phyloP scores from a whole-genome alignment of 2,113 vertebrate genomes.

The Amphilophus citrinellus region DNA sequence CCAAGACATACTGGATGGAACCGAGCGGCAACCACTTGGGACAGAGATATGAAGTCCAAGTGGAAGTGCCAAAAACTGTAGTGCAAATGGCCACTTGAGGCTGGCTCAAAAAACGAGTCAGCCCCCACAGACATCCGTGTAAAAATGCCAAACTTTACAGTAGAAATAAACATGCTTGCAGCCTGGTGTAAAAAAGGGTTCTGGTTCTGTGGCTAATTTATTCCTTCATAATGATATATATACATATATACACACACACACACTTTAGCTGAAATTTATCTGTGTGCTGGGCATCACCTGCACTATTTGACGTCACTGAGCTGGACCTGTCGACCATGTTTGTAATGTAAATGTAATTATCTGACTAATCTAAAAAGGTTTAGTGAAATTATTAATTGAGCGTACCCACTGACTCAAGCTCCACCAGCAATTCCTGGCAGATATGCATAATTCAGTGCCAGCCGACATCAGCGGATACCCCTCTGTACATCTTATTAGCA shows the following conservation, averaged over 20 bases:
- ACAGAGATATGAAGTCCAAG: neutral
- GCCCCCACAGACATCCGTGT: neutral
- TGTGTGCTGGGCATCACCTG: neutral
- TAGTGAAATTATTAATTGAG: too few relatives aligned
- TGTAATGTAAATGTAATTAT: neutral
- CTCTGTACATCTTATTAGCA: neutral
- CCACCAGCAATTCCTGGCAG: neutral
- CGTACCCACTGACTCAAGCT: neutral
- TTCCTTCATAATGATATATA: neutral
- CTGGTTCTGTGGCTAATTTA: neutral
- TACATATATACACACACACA: too few relatives aligned
- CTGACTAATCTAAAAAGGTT: neutral
- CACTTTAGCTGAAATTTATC: neutral
- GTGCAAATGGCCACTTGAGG: constrained; percentile 3
- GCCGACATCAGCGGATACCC: neutral
- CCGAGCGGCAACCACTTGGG: neutral
- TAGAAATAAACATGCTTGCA: neutral
- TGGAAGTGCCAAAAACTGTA: neutral
- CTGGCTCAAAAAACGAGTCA: constrained; percentile 11
- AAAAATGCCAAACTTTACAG: constrained; percentile 4
- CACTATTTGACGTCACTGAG: too few relatives aligned
- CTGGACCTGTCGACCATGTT: too few relatives aligned
- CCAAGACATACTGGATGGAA: constrained; percentile 1
- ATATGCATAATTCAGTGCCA: neutral
- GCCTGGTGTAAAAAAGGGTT: too few relatives aligned